Conservation (phyloP, 2,888 invertebrate genomes). For the Vandiemenella viatica region DNA sequence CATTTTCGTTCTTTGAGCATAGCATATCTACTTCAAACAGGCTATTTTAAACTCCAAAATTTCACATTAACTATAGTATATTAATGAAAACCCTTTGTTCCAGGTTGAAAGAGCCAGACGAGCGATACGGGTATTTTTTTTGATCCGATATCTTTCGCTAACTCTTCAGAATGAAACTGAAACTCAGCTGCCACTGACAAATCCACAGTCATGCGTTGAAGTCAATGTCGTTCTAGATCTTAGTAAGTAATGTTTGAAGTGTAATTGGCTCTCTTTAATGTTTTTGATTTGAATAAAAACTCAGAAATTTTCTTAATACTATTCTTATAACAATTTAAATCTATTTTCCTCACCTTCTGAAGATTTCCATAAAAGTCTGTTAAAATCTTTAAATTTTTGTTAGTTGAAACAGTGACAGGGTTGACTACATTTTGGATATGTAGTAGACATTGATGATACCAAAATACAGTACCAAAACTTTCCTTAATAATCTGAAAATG, state of each 20-base stretch:
- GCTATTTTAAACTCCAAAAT: too few species aligned
- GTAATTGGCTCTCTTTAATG: too few species aligned
- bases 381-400: too few species aligned
- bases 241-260: slow-evolving; percentile 57
- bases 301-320: background rate
- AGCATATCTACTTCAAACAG: too few species aligned
- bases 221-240: slow-evolving; percentile 89
- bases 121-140: slow-evolving; percentile 85
- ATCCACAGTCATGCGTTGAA: slow-evolving; percentile 75
- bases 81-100: too few species aligned
- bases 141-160: slow-evolving; percentile 66
- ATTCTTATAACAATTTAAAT: too few species aligned
- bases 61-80: too few species aligned
- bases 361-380: background rate
- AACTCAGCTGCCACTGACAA: slow-evolving; percentile 75
- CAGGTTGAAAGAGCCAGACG: slow-evolving; percentile 74
- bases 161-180: slow-evolving; percentile 62
- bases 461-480: too few species aligned
- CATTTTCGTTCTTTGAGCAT: too few species aligned
- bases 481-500: background rate
- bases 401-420: too few species aligned
- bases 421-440: too few species aligned
- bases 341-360: background rate
- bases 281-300: background rate
- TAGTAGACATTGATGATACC: too few species aligned